Conservation (phyloP, 2,113 vertebrate genomes). For the Saiga tatarica region DNA sequence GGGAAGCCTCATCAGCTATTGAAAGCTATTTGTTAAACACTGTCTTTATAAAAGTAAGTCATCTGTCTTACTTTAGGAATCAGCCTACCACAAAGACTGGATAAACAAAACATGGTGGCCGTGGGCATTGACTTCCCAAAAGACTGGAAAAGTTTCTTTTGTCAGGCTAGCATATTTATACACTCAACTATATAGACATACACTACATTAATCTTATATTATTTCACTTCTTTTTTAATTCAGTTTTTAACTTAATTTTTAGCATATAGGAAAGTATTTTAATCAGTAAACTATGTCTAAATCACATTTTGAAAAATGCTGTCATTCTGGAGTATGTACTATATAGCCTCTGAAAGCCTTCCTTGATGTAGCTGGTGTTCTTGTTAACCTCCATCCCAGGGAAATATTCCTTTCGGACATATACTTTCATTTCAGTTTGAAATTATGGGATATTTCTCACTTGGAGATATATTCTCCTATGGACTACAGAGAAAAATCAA, state of each 20-base stretch:
- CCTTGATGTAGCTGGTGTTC: neutral
- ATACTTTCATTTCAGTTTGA: constrained; percentile 38
- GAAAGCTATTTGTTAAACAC: neutral
- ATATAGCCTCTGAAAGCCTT: neutral
- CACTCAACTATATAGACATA: neutral
- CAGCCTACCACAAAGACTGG: neutral
- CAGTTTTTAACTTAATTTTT: neutral
- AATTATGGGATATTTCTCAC: neutral
- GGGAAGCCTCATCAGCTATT: neutral
- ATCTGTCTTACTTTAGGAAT: neutral
- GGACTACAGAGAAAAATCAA: neutral
- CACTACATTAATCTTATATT: neutral
- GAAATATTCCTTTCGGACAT: neutral
- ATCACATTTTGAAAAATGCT: neutral
- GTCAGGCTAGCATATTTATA: neutral
- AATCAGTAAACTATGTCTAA: neutral
- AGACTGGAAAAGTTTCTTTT: neutral
- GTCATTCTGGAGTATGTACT: neutral
- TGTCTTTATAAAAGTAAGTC: constrained; percentile 2
- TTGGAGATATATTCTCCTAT: neutral
- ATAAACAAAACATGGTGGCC: neutral
- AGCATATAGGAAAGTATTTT: neutral
- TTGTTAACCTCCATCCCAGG: neutral
- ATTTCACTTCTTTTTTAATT: neutral
- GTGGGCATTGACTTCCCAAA: neutral